A percentile compares a stretch with the other conserved stretches of the same genome.
These are phyloP conservation scores for Pangasius macronema DNA, from an alignment of 2,797 vertebrate species.

Conservation along the genomic window DNA sequence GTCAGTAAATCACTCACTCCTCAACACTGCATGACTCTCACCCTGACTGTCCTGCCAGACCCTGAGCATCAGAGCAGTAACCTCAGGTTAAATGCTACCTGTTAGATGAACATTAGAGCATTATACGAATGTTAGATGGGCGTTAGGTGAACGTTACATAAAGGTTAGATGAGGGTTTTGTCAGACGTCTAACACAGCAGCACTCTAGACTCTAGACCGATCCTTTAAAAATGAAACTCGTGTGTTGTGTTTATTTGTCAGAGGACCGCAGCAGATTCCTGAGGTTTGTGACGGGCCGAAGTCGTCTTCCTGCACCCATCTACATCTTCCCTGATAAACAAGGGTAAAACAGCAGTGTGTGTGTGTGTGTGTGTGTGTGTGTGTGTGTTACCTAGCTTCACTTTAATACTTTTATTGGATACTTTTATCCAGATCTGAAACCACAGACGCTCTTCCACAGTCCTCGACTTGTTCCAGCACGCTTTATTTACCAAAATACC, in stretches of 20 bases:
- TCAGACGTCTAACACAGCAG: background rate
- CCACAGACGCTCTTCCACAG: constrained; percentile 90
- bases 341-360: constrained; percentile 74
- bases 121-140: background rate
- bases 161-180: background rate
- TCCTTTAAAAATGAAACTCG: background rate
- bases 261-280: constrained; percentile 98
- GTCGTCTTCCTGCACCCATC: constrained; percentile 94
- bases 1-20: constrained; percentile 65
- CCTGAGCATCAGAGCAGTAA: background rate
- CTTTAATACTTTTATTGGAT: background rate
- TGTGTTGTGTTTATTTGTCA: constrained; percentile 57
- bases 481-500: constrained; percentile 93
- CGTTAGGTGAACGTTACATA: background rate
- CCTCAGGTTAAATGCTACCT: background rate
- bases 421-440: constrained; percentile 79
- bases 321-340: constrained; percentile 95
- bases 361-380: background rate
- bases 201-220: background rate
- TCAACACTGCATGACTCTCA: background rate
- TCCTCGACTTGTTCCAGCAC: constrained; percentile 97
- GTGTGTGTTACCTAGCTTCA: background rate
- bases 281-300: constrained; percentile 95
- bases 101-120: background rate
- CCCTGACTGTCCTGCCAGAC: background rate